Percentiles rank a stretch among this genome's conserved stretches.
Evolutionary conservation across 2,113 vertebrate genomes (phyloP).

Genomic region (Ellobius talpinus): DNA sequence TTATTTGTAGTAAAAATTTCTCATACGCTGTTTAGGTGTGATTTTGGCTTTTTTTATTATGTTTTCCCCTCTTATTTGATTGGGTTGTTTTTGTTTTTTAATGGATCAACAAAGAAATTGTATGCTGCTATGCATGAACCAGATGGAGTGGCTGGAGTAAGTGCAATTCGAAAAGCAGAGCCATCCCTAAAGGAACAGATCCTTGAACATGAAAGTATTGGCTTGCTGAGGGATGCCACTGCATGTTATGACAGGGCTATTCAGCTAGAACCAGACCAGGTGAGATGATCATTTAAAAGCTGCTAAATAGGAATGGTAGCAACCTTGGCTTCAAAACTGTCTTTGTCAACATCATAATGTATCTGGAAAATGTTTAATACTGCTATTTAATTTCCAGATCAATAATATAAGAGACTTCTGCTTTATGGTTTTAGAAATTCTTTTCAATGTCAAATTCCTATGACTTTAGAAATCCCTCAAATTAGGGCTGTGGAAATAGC

Average conservation of each 20-base stretch:
- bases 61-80: slow-evolving; percentile 7
- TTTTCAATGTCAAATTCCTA: neutral
- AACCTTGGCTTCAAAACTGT: neutral
- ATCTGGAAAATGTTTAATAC: slow-evolving; percentile 25
- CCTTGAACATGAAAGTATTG: slow-evolving; percentile 98
- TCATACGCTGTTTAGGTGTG: neutral
- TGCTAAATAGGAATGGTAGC: neutral
- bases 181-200: slow-evolving; percentile 97
- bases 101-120: slow-evolving; percentile 86
- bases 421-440: slow-evolving; percentile 9
- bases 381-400: slow-evolving; percentile 32
- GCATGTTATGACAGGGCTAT: slow-evolving; percentile 98
- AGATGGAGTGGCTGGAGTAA: slow-evolving; percentile 97
- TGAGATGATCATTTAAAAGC: slow-evolving; percentile 73
- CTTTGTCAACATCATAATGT: neutral
- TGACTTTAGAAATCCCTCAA: neutral
- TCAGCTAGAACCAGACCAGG: slow-evolving; percentile 97
- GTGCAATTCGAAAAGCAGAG: slow-evolving; percentile 95
- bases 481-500: neutral
- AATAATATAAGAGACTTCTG: neutral
- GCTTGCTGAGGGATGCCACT: slow-evolving; percentile 95
- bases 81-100: neutral
- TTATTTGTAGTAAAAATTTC: slow-evolving; percentile 43
- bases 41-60: slow-evolving; percentile 62
- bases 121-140: slow-evolving; percentile 99